Base-by-base conservation (phyloP, 1,140 invertebrate genomes). In the Sycophaga agraensis region DNA sequence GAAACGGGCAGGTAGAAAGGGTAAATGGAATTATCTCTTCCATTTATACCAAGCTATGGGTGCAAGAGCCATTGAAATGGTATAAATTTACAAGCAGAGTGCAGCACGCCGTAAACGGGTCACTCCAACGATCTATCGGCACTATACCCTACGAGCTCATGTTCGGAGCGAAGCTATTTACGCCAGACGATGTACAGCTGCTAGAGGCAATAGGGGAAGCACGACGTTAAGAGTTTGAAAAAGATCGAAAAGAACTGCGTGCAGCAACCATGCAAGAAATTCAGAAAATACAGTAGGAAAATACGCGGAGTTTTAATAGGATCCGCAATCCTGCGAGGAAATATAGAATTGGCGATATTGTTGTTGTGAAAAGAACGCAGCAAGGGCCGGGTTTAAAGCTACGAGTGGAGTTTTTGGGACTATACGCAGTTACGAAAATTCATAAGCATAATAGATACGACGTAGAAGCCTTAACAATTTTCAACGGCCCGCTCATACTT, bases 1-100 rank as follows among this genome's bases (percentile, higher is more conserved):
- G 63, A 0, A 78, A 79, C 53, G 74, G 73, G 0, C 71, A 78
- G 43, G 72, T 76, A 0, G 75, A 78, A 45, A 37, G 72, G 0
- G 63, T 76, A 0, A 68, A 77, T 28, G 31, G 64, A 2, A 28
- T 55, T 12, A 16, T 55, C 5, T 11, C 35, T 4, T 21, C 49
- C 6, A 14, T 51, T 3, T 16, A 35, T 2, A 19, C 28, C 14
- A 51, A 51, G 8, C 16, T 51, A 6, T 8, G 28, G 0, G 7
- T 35, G 1, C 1, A 51, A 4, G 19, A 51, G 12, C 28, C 28
- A 9, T 12, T 21, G n/a, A 37, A 51, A 19, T 51, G 49, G 31
- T 51, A 51, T 17, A 51, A 51, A 17, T 37, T 35, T 8, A 14
- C 14, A n/a, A 21, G 49, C 7, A 8, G 35, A 3, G 35, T 39